phyloP scores from a whole-genome alignment of 64 coral and sea anemone genomes.

The Montipora sp. region DNA sequence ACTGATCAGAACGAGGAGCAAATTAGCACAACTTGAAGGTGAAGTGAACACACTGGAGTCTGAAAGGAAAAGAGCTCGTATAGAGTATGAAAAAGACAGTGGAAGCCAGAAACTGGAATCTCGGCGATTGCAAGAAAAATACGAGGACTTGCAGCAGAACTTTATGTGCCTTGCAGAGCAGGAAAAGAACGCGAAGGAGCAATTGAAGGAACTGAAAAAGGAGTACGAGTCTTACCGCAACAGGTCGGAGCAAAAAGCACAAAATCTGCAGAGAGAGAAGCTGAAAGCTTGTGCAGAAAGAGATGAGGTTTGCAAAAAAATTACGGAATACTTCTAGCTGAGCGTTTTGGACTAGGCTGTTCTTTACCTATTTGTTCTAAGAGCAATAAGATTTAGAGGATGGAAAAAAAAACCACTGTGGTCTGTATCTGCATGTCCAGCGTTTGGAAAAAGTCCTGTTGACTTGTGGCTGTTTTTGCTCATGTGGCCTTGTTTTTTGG shows the following conservation, averaged over 20 bases:
- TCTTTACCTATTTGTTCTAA: too few species aligned
- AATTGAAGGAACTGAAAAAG: conserved; percentile 74
- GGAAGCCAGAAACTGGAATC: conserved; percentile 57
- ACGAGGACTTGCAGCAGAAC: conserved; percentile 73
- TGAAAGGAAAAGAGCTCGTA: conserved; percentile 73
- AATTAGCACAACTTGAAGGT: conserved; percentile 81
- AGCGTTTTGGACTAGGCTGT: not conserved
- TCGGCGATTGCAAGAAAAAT: conserved; percentile 56
- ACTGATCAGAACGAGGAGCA: conserved; percentile 79
- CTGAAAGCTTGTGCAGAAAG: conserved; percentile 77
- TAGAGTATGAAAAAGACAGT: conserved; percentile 76
- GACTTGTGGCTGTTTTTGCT: too few species aligned
- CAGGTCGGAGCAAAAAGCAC: conserved; percentile 76
- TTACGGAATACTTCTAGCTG: not conserved
- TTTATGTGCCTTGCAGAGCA: conserved; percentile 80
- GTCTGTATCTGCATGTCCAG: too few species aligned
- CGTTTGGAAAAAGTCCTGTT: too few species aligned
- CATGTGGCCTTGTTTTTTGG: too few species aligned
- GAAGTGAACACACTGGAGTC: conserved; percentile 68
- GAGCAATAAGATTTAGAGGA: too few species aligned
- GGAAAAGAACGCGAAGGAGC: conserved; percentile 85
- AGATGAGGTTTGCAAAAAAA: conserved; percentile 70
- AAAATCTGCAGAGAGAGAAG: conserved; percentile 90
- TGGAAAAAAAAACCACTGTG: too few species aligned
- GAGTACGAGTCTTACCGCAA: conserved; percentile 75